Evolutionary conservation across 2,113 vertebrate genomes (phyloP).

Genomic region (Cacatua alba): DNA sequence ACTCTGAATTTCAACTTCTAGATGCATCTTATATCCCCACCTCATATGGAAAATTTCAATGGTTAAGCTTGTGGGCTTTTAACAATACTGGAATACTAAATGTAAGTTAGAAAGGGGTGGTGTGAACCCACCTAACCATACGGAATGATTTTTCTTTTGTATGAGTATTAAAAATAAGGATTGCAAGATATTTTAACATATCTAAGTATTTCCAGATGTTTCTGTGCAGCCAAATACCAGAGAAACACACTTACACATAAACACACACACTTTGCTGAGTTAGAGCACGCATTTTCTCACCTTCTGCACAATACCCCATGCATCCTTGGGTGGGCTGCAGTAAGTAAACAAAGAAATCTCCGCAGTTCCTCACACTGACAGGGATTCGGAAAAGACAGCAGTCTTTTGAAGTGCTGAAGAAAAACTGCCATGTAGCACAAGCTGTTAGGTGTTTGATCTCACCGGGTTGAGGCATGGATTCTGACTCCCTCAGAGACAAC

Average conservation of each 20-base stretch:
- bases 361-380: conserved; percentile 88
- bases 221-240: neutral
- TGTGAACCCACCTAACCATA: neutral
- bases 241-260: neutral
- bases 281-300: conserved; percentile 60
- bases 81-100: neutral
- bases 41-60: neutral
- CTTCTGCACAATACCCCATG: conserved; percentile 92
- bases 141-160: neutral
- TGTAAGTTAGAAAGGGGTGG: neutral
- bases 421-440: conserved; percentile 88
- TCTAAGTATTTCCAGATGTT: neutral
- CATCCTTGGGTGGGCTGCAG: conserved; percentile 91
- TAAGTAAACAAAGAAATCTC: conserved; percentile 87
- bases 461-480: conserved; percentile 81
- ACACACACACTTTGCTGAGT: neutral
- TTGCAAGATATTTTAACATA: neutral
- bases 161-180: neutral
- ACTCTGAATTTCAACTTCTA: neutral
- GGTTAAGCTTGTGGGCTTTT: neutral
- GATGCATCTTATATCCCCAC: neutral
- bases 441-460: conserved; percentile 85
- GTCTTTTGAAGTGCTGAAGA: conserved; percentile 79
- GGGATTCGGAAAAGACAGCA: conserved; percentile 92
- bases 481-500: conserved; percentile 83